These are phyloP conservation scores for Teinopalpus imperialis DNA, from an alignment of 2,888 invertebrate genomes.

Conservation along the genomic window DNA sequence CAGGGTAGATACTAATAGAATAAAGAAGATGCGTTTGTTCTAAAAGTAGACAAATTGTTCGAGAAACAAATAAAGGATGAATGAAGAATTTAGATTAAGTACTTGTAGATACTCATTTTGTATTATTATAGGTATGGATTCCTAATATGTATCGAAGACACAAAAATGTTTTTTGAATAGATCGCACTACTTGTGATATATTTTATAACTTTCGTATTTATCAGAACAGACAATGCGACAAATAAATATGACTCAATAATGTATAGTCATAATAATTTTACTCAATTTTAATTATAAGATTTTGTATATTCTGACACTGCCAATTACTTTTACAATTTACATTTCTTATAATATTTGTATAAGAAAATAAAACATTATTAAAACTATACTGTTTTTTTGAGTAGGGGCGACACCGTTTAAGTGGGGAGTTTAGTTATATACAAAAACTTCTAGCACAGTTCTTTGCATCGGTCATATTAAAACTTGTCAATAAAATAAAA, in stretches of 20 bases:
- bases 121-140: conserved; percentile 33
- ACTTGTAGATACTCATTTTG: conserved; percentile 57
- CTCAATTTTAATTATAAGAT: conserved; percentile 15
- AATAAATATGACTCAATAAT: background rate
- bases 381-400: background rate
- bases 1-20: conserved; percentile 62
- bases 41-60: conserved; percentile 55
- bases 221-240: background rate
- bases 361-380: conserved; percentile 27
- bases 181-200: conserved; percentile 65
- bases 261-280: background rate
- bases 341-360: conserved; percentile 37
- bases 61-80: conserved; percentile 32
- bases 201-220: conserved; percentile 26
- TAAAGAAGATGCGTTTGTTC: conserved; percentile 34
- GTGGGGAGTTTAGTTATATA: too few relatives aligned
- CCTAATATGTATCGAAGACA: conserved; percentile 29
- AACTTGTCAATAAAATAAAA: too few relatives aligned
- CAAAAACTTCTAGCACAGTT: too few relatives aligned
- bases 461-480: too few relatives aligned
- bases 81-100: conserved; percentile 30
- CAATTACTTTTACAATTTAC: conserved; percentile 60
- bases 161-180: conserved; percentile 30
- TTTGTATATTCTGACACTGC: conserved; percentile 63
- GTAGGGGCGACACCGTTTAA: too few relatives aligned